These are phyloP conservation scores for Ciona savignyi DNA, from an alignment of 23 tunicate genomes.

Conservation along the genomic window DNA sequence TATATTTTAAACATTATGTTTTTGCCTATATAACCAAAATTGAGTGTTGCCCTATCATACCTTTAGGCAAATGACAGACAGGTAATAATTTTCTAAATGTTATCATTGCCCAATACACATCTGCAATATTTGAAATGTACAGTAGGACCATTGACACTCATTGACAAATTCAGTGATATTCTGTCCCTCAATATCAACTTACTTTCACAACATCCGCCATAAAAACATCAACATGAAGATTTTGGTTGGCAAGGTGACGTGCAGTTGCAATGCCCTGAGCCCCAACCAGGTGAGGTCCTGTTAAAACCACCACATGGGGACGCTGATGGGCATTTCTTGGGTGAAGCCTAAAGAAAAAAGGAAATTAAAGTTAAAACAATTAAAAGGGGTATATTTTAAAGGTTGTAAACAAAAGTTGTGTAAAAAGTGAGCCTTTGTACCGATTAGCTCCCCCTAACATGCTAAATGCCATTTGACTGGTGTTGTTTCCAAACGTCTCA, in stretches of 20 bases:
- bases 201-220: conserved; percentile 68
- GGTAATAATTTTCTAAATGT: too few species aligned
- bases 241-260: conserved; percentile 73
- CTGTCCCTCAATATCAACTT: too few species aligned
- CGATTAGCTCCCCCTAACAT: conserved; percentile 58
- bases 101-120: too few species aligned
- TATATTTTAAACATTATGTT: too few species aligned
- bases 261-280: conserved; percentile 81
- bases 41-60: too few species aligned
- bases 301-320: conserved; percentile 57
- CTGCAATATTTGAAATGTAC: too few species aligned
- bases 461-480: conserved; percentile 63
- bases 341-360: conserved; percentile 31
- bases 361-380: neutral
- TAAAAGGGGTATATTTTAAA: neutral
- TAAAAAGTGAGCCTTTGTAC: conserved; percentile 3
- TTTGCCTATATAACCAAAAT: too few species aligned
- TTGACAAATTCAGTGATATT: too few species aligned
- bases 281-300: conserved; percentile 60
- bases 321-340: conserved; percentile 77
- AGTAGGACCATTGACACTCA: too few species aligned
- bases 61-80: too few species aligned
- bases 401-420: neutral
- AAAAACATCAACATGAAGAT: conserved; percentile 66
- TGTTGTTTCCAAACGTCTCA: conserved; percentile 64